Evolutionary conservation across 1,140 invertebrate species (phyloP).

Genomic region (Delia radicum): DNA sequence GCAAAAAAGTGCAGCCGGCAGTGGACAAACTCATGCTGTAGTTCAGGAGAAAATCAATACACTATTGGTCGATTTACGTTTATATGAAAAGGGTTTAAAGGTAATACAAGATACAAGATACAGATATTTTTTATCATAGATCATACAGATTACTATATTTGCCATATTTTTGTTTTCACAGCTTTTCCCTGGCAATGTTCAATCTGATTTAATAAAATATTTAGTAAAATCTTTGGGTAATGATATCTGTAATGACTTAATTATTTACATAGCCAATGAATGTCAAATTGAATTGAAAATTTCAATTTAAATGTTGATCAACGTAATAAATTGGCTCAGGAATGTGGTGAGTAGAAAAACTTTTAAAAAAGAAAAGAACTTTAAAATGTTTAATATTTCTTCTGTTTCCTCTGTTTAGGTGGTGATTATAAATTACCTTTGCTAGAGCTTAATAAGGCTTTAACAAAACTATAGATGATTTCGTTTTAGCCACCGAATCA

Average conservation of each 20-base stretch:
- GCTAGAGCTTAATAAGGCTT: conserved; percentile 63
- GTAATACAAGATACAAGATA: too few species aligned
- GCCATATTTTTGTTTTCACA: too few species aligned
- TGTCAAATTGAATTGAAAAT: conserved; percentile 61
- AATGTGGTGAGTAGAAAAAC: conserved; percentile 56
- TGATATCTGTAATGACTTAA: conserved; percentile 80
- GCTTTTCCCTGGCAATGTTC: conserved; percentile 60
- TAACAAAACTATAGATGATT: conserved; percentile 73
- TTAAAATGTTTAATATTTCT: too few species aligned
- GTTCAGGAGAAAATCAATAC: conserved; percentile 80
- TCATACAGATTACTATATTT: too few species aligned
- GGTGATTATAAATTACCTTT: conserved; percentile 65
- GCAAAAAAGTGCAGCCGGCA: conserved; percentile 59
- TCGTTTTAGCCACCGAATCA: conserved; percentile 71
- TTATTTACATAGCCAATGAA: conserved; percentile 70
- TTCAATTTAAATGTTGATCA: conserved; percentile 65
- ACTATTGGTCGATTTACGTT: conserved; percentile 71
- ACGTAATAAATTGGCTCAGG: conserved; percentile 67
- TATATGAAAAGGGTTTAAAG: conserved; percentile 87
- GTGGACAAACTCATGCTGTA: conserved; percentile 75
- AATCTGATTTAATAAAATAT: conserved; percentile 74
- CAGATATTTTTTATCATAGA: neutral
- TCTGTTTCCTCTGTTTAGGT: conserved; percentile 35
- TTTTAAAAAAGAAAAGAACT: too few species aligned
- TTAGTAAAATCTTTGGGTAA: conserved; percentile 79